phyloP scores from a whole-genome alignment of 2,888 invertebrate genomes.

The Mythimna vitellina region DNA sequence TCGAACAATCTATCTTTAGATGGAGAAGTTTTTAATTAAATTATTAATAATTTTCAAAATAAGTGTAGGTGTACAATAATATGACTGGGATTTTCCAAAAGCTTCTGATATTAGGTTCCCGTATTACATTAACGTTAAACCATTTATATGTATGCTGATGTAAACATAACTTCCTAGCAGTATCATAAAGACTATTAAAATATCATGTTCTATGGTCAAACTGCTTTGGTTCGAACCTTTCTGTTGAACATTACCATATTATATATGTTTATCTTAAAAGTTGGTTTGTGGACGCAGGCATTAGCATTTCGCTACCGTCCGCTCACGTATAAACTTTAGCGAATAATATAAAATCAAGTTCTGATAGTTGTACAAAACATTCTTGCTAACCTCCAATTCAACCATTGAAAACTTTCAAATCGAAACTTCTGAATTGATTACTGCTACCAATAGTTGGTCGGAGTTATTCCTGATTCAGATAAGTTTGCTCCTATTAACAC shows the following conservation, averaged over 20 bases:
- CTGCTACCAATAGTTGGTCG: constrained; percentile 64
- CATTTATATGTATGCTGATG: constrained; percentile 1
- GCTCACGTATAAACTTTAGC: constrained; percentile 62
- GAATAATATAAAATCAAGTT: constrained; percentile 64
- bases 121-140: background rate
- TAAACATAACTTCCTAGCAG: constrained; percentile 1
- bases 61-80: background rate
- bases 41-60: background rate
- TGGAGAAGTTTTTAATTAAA: constrained; percentile 11
- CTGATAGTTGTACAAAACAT: constrained; percentile 62
- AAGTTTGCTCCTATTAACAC: constrained; percentile 61
- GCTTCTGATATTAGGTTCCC: background rate
- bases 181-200: constrained; percentile 14
- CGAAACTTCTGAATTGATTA: constrained; percentile 69
- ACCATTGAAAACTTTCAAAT: constrained; percentile 66
- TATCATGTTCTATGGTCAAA: constrained; percentile 24
- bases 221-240: constrained; percentile 52
- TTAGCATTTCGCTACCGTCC: constrained; percentile 51
- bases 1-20: background rate
- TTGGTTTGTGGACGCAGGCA: constrained; percentile 43
- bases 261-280: constrained; percentile 53
- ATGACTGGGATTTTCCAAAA: background rate
- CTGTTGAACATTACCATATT: constrained; percentile 50
- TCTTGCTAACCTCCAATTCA: constrained; percentile 62
- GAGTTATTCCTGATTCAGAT: constrained; percentile 63